These are phyloP conservation scores for Eonycteris spelaea DNA, from an alignment of 2,113 vertebrate species.

Conservation along the genomic window DNA sequence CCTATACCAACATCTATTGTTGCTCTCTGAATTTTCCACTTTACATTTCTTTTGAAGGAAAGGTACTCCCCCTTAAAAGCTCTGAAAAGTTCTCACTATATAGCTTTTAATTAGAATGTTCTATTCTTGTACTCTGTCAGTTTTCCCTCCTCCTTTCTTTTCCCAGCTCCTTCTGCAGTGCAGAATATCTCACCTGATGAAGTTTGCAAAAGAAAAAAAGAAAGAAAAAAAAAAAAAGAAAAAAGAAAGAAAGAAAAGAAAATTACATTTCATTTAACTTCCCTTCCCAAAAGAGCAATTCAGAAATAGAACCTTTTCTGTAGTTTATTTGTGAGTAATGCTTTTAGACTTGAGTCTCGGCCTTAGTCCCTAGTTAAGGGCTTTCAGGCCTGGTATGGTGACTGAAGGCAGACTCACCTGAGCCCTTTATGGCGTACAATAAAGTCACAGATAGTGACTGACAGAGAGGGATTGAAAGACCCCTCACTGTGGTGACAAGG, in stretches of 20 bases:
- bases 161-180: not conserved
- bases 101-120: constrained; percentile 34
- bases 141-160: not conserved
- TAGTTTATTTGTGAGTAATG: not conserved
- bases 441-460: not conserved
- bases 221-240: not conserved
- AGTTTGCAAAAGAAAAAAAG: not conserved
- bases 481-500: not conserved
- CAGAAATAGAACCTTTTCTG: not conserved
- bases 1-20: not conserved
- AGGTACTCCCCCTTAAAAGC: not conserved
- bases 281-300: not conserved
- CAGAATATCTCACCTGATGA: not conserved
- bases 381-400: too few species aligned
- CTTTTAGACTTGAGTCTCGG: not conserved
- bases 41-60: not conserved
- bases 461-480: not conserved
- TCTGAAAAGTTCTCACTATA: not conserved
- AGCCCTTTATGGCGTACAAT: not conserved
- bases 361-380: not conserved
- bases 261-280: not conserved
- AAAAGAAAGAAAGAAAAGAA: not conserved
- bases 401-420: not conserved
- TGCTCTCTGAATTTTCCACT: not conserved
- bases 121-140: not conserved